Evolutionary conservation across 2,113 vertebrate genomes (phyloP).

Genomic region (Crotalus horridus): DNA sequence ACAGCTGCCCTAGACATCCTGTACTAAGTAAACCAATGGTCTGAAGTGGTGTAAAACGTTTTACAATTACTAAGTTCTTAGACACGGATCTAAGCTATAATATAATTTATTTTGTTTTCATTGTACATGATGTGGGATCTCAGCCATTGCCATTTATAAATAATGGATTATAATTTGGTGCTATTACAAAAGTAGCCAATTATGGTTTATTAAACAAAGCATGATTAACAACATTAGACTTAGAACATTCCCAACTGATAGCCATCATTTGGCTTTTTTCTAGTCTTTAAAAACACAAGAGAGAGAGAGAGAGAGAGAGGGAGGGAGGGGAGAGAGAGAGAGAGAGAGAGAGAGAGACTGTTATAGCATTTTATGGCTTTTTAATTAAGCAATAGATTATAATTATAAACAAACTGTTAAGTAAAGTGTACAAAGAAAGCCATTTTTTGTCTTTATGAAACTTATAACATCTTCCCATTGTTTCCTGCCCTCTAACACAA

Average conservation of each 20-base stretch:
- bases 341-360: background rate
- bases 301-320: no score
- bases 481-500: conserved; percentile 8
- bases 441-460: background rate
- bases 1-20: background rate
- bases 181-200: background rate
- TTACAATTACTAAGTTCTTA: background rate
- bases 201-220: background rate
- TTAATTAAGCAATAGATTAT: background rate
- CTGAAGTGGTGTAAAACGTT: background rate
- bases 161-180: background rate
- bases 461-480: conserved; percentile 1
- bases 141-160: background rate
- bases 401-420: conserved; percentile 1
- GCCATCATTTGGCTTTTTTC: background rate
- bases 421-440: background rate
- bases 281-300: background rate
- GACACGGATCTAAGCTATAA: background rate
- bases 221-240: background rate
- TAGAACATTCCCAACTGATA: background rate
- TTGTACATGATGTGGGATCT: background rate
- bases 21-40: background rate
- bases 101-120: background rate
- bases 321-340: background rate
- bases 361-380: background rate